Base-by-base conservation (phyloP, 2,797 vertebrate species). In the Amniataba percoides region DNA sequence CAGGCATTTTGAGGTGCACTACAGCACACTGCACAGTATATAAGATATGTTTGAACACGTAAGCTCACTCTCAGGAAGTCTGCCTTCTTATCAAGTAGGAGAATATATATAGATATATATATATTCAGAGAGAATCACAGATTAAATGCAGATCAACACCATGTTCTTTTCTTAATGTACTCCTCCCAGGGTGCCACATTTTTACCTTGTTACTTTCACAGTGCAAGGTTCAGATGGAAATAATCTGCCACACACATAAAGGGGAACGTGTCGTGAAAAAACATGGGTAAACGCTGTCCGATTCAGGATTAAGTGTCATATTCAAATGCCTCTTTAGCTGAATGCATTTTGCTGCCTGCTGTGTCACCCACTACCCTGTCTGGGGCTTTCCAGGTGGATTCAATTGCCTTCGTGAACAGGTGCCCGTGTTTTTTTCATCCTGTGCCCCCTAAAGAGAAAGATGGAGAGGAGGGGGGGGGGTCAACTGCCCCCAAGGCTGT, bases 401-500 rank as follows among this genome's bases (percentile, higher is more conserved):
- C 1, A 0, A 12, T 45, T n/a, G 69, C 21, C 55, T 27, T 64
- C 80, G 43, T 42, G 49, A 56, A 74, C 61, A 77, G 57, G 52
- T 70, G 48, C 74, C 66, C 43, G 11, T 43, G 77, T 85, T 74
- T 85, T 74, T 69, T 39, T 82, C 82, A 81, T 77, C 53, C n/a
- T n/a, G 49, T 18, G 11, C 71, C 55, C 46, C 59, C 62, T 53
- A 55, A 78, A 83, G 59, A 27, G 31, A 55, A 18, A n/a, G n/a
- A n/a, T n/a, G n/a, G n/a, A n/a, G n/a, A n/a, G n/a, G n/a, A n/a
- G n/a, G n/a, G 58, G 39, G 65, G 19, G 12, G 76, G 80, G 84
- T 92, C 87, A 91, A 65, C 74, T 74, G 74, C 76, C 76, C 90
- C 83, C 49, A 52, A 73, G 86, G 78, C 86, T 88, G 89, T 93